Base-by-base conservation (phyloP, 1,140 invertebrate genomes). In the Tetramorium alpestre region DNA sequence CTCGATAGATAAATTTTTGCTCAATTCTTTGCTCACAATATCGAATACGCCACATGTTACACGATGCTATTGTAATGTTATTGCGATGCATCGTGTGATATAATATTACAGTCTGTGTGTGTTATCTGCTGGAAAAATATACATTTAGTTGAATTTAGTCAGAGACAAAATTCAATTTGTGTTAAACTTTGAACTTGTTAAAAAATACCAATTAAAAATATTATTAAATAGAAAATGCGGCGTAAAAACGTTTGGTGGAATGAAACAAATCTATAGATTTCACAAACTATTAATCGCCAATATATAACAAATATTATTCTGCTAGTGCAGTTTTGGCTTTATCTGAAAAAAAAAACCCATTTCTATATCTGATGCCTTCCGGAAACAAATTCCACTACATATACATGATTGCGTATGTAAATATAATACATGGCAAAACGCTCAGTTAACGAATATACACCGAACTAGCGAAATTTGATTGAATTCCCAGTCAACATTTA, bases 1-100 rank as follows among this genome's bases (percentile, higher is more conserved):
- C 60, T 33, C 56, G 80, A 84, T 47, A 22, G 41, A 75, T 84
- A 18, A 75, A 73, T 73, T 75, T 81, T 81, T 81, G 38, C 22
- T n/a, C 70, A 38, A 73, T 33, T 10, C 28, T 75, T 75, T 56
- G 28, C 28, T 38, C 60, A 33, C 33, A 51, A 51, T 58, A 13
- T 25, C 38, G 13, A 65, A 41, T 22, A 25, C 11, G 18, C 11
- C 11, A 60, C 47, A 28, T 47, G 51, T 73, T 51, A 41, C 49
- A 6, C 16, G 38, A 33, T 18, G 54, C 28, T 41, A 49, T 65
- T 47, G 28, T 16, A 60, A 41, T 33, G 3, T 28, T 65, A 65
- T 65, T 65, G 47, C 18, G 2, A 18, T 82, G 2, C n/a, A 22
- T 16, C 41, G 11, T 33, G 41, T 49, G 38, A 73, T 60, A n/a